Conservation (phyloP, 2,888 invertebrate genomes). For the Perithous albicinctus region DNA sequence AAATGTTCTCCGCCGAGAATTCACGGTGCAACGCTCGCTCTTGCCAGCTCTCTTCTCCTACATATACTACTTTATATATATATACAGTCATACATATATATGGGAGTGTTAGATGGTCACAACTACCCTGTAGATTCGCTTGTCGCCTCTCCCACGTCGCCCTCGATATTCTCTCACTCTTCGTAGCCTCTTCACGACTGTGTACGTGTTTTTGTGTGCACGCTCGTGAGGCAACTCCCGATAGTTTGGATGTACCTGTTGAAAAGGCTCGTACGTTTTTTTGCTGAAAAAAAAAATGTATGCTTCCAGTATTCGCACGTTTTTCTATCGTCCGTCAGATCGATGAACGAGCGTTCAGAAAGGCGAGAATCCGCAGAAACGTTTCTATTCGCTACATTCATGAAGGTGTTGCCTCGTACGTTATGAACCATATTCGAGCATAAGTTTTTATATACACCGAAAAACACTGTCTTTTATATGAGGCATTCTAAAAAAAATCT, state of each 20-base stretch:
- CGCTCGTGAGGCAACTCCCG: slow-evolving; percentile 61
- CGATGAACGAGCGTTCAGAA: slow-evolving; percentile 23
- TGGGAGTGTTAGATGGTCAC: slow-evolving; percentile 43
- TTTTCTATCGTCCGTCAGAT: slow-evolving; percentile 27
- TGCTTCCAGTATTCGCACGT: slow-evolving; percentile 18
- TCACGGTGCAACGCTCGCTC: slow-evolving; percentile 64
- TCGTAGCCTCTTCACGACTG: slow-evolving; percentile 48
- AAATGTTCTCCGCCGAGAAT: slow-evolving; percentile 70
- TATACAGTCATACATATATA: slow-evolving; percentile 26
- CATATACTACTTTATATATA: neutral
- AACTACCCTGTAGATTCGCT: slow-evolving; percentile 53
- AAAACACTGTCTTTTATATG: neutral
- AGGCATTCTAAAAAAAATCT: no score
- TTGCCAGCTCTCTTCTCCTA: neutral
- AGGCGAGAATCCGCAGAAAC: neutral
- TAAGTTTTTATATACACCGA: neutral
- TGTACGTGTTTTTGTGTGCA: slow-evolving; percentile 26
- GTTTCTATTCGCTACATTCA: neutral
- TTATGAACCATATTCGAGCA: neutral
- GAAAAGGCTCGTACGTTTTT: slow-evolving; percentile 68
- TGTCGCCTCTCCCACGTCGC: slow-evolving; percentile 45
- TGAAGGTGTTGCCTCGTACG: neutral
- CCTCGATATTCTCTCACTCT: slow-evolving; percentile 54
- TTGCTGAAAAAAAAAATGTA: slow-evolving; percentile 21
- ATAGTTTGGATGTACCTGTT: slow-evolving; percentile 73